Conservation (phyloP, 2,888 invertebrate species). For the Volucella inanis region DNA sequence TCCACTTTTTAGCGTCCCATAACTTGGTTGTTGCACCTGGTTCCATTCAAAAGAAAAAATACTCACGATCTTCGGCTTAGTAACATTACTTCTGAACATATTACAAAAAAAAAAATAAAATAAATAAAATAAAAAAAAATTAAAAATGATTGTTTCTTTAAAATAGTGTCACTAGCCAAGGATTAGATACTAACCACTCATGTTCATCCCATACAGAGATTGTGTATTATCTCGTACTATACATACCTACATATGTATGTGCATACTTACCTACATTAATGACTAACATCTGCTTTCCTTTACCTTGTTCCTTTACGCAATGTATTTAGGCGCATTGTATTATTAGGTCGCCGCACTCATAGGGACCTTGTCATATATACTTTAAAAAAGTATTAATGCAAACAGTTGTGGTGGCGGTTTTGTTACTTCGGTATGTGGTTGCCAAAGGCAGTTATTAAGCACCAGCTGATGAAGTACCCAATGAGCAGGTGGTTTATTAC, state of each 20-base stretch:
- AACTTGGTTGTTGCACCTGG: conserved; percentile 73
- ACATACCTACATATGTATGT: too few relatives aligned
- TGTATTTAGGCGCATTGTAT: not conserved
- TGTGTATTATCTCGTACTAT: too few relatives aligned
- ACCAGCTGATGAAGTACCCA: conserved; percentile 63
- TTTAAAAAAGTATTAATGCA: conserved; percentile 33
- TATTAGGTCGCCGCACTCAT: conserved; percentile 4
- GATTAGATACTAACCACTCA: conserved; percentile 38
- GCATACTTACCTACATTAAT: conserved; percentile 20
- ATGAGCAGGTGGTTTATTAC: conserved; percentile 69
- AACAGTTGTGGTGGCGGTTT: conserved; percentile 18
- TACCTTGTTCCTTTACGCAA: not conserved
- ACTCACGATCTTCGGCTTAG: conserved; percentile 49
- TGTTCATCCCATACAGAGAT: not conserved
- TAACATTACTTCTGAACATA: conserved; percentile 40
- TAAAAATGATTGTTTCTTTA: conserved; percentile 47
- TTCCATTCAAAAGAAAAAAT: conserved; percentile 67
- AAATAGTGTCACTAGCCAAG: conserved; percentile 42
- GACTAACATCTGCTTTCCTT: conserved; percentile 49
- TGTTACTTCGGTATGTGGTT: conserved; percentile 5
- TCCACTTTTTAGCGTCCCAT: conserved; percentile 44
- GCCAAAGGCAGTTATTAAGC: conserved; percentile 40
- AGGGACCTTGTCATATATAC: conserved; percentile 1
- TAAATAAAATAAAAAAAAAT: too few relatives aligned
- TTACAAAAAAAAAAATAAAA: conserved; percentile 21